Base-by-base conservation (phyloP, 1,140 invertebrate species). In the Ectropis grisescens region DNA sequence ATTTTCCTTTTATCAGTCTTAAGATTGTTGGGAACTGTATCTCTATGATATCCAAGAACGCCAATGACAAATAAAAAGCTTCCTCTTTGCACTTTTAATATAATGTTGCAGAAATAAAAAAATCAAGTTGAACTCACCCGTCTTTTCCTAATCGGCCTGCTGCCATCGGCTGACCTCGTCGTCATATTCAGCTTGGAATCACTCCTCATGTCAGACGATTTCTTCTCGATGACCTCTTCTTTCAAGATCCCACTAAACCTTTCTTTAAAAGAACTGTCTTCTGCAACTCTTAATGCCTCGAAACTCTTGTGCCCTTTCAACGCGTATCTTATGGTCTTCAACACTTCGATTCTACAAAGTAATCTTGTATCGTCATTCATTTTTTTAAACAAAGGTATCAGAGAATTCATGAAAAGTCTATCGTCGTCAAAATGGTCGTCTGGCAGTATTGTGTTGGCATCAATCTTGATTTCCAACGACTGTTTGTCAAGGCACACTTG, bases 361-460 rank as follows among this genome's bases (percentile, higher is more conserved):
- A 76, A 40, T 25, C 72, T 52, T 0, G 72, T 80, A 9, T 80
- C 72, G 10, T 80, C 75, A 13, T 67, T 58, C 71, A 80, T 80
- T 29, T 75, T 80, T 34, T 71, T 78, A 6, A 80, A 80, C 2
- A 75, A 29, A 3, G 75, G 72, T 23, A 80, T 40, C 1, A 80
- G 41, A 0, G 75, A 80, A 31, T 78, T 78, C 72, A 80, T 75
- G 27, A 80, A 80, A 4, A 75, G 29, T 32, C 58, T 72, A 14
- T 80, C 72, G 27, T 80, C 72, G 7, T 78, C 52, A 15, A 80
- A 75, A 41, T 80, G 59, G 22, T 75, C 75, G 6, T 69, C 68
- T 0, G 75, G 75, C 0, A 78, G 34, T 11, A 80, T 80, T 0
- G 59, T 47, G 29, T 71, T 75, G 0, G 70, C 56, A 28, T 75